Base-by-base conservation (phyloP, 2,888 invertebrate genomes). In the Oligia strigilis region DNA sequence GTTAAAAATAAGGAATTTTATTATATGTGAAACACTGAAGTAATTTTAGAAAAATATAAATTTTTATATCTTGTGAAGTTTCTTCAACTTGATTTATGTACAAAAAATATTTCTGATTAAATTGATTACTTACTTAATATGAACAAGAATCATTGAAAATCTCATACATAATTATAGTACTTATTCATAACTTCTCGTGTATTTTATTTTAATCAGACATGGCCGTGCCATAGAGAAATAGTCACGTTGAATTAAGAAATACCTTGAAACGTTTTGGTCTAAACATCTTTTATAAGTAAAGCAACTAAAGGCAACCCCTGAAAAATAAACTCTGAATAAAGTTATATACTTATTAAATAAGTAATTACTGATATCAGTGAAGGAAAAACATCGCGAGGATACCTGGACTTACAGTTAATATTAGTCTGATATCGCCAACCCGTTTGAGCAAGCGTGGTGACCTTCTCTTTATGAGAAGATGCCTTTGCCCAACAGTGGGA, bases 181-280 rank as follows among this genome's bases (percentile, higher is more conserved):
- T 72, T n/a, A 40, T 60, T 60, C 4, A 60, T 60, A 60, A 43
- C 4, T 74, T 76, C 67, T 52, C 62, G 60, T 87, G 36, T 81
- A 81, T 83, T 80, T 85, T 77, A 72, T 73, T 74, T 62, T 43
- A 77, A 79, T 75, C 81, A 85, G 78, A 85, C 88, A 87, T 90
- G 88, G 88, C 90, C 85, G 92, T 92, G 93, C 92, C 92, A 92
- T 92, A 92, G 88, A 88, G 77, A 73, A 89, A 89, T 92, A 92
- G 92, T 93, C 92, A 91, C 89, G 83, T 85, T 84, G 82, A 78
- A 80, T 83, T 86, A 83, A 86, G 84, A 82, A 77, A 81, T 81
- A 81, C 76, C 77, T 80, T 74, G 60, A 88, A 88, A 82, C 69
- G 81, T 89, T 86, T 89, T 87, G 89, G 85, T 88, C 89, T 80